These are phyloP conservation scores for Dasyprocta punctata DNA, from an alignment of 2,113 vertebrate genomes.

Conservation along the genomic window DNA sequence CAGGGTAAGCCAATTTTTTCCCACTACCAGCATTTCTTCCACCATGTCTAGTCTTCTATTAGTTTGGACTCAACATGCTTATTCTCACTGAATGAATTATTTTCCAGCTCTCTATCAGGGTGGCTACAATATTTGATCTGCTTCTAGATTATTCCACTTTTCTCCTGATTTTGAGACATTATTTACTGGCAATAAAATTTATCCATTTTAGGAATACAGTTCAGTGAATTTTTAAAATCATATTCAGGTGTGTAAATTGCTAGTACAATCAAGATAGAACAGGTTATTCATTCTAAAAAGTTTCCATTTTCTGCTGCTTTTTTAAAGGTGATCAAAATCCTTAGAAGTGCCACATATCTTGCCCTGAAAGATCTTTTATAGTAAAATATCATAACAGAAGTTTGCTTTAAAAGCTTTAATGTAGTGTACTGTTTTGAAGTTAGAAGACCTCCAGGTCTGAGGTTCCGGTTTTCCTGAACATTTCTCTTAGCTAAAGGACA, in stretches of 20 bases:
- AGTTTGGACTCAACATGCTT: not conserved
- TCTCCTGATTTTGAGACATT: not conserved
- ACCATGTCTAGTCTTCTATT: not conserved
- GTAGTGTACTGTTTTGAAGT: not conserved
- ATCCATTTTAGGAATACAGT: not conserved
- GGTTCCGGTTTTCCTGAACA: not conserved
- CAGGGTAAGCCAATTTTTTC: not conserved
- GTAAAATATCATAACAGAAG: not conserved
- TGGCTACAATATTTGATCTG: not conserved
- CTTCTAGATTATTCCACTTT: not conserved
- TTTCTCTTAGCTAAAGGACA: not conserved
- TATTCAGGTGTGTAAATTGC: not conserved
- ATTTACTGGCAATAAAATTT: not conserved
- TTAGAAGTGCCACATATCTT: not conserved
- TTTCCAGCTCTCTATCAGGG: not conserved
- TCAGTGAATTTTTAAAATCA: not conserved
- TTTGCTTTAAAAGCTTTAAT: conserved; percentile 34
- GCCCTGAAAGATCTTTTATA: not conserved
- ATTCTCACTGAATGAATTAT: not conserved
- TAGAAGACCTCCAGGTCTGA: not conserved
- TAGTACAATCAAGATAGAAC: not conserved
- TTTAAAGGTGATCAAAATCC: not conserved
- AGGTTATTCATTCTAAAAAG: not conserved
- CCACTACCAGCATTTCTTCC: not conserved
- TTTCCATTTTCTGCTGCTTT: not conserved